A percentile compares a stretch with the other conserved stretches of the same genome.
Conservation (phyloP, 1,140 invertebrate species). For the Micrasema longulum region DNA sequence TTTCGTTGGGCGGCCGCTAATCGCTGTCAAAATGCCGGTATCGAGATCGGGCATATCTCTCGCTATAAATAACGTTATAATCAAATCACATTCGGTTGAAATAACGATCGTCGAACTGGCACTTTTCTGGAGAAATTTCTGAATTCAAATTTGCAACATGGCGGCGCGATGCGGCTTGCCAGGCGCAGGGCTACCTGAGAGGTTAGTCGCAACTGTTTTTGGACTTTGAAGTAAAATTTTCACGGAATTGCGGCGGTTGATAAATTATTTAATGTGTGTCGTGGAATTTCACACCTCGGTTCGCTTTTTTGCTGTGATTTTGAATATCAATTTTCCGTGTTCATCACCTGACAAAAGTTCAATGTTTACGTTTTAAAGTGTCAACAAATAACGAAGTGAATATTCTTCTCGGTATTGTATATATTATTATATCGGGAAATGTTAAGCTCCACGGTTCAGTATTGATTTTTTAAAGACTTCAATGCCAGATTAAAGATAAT, state of each 20-base stretch:
- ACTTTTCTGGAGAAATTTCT: neutral
- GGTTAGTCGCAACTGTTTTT: no score
- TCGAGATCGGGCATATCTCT: neutral
- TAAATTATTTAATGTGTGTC: no score
- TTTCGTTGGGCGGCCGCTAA: constrained; percentile 5
- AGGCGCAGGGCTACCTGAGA: neutral
- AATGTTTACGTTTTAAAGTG: constrained; percentile 17
- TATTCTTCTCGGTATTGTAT: no score
- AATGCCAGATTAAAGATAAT: no score
- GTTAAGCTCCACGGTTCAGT: no score
- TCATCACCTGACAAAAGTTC: neutral
- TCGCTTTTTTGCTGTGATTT: no score
- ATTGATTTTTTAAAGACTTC: no score
- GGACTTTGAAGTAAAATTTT: no score
- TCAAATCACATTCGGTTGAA: constrained; percentile 1
- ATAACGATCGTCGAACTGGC: neutral
- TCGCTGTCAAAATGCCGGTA: constrained; percentile 29
- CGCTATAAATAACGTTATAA: constrained; percentile 6
- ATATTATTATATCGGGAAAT: no score
- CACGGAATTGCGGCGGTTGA: no score
- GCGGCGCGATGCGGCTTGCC: neutral
- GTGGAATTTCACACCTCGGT: constrained; percentile 6
- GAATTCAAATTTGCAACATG: constrained; percentile 8
- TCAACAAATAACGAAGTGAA: no score
- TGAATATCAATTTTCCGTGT: no score